phyloP scores from a whole-genome alignment of 2,113 vertebrate species.

The Pluvianellus socialis region DNA sequence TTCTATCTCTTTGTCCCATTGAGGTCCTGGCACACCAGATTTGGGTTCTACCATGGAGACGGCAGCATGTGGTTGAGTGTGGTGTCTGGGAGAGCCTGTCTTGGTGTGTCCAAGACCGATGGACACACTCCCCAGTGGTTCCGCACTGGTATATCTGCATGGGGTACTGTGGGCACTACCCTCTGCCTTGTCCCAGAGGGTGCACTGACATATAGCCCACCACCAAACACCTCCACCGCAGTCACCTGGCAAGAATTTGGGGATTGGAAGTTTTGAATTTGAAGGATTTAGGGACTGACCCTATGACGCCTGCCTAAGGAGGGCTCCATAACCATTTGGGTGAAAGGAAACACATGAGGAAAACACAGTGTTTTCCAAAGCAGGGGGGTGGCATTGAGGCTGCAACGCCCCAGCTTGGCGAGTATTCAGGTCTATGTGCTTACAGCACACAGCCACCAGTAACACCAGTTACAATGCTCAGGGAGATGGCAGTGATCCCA shows the following conservation, averaged over 20 bases:
- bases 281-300: background rate
- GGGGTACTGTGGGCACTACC: background rate
- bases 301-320: background rate
- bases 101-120: background rate
- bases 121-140: background rate
- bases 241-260: background rate
- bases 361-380: background rate
- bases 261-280: too few relatives aligned
- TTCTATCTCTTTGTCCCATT: background rate
- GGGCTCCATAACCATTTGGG: background rate
- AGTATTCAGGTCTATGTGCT: background rate
- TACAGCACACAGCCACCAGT: background rate
- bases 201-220: background rate
- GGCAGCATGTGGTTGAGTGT: background rate
- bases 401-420: background rate
- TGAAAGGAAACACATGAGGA: too few relatives aligned
- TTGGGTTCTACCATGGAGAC: background rate
- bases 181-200: background rate
- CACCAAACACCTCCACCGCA: background rate
- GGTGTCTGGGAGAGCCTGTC: background rate
- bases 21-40: background rate
- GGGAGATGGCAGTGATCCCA: background rate
- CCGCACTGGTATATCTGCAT: fast-evolving
- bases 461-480: background rate
- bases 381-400: background rate